Evolutionary conservation across 2,797 vertebrate species (phyloP), one percentile per base, ranked within the genome.

Genomic region (Microcaecilia unicolor): DNA sequence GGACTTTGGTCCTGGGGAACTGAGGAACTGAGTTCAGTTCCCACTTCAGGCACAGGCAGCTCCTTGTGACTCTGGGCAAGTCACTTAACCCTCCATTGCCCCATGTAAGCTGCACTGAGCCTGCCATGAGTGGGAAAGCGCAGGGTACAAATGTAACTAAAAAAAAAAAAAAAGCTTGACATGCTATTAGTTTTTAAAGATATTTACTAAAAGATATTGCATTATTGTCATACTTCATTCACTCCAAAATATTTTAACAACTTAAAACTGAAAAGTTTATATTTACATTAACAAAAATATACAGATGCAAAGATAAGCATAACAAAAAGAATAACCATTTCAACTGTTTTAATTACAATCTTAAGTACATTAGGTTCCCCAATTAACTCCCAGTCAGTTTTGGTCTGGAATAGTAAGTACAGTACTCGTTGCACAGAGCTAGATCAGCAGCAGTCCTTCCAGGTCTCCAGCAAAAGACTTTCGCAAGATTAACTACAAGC

Each of bases 181-280:
- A 47, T 51, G 42, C 65, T 67, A 61, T 70, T 69, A 64, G 53
- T 54, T 50, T 63, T 64, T 40, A 49, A 22, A 50, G 23, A 35
- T 68, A 64, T 66, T 76, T 76, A 69, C 51, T 72, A 60, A 49
- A 67, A 71, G 41, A 64, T 66, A 67, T 74, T 74, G 64, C 67
- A 69, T 55, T 36, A 51, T n/a, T n/a, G 37, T 51, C 50, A 70
- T 53, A 43, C 41, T 28, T 33, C 48, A 44, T 52, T 36, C 48
- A 48, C 42, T 56, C 31, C 46, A n/a, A n/a, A 48, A 26, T 30
- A 31, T 29, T 41, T 49, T 46, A 60, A 60, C 36, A 55, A 9
- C 14, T 53, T 51, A 64, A 51, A 52, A n/a, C n/a, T n/a, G 39
- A 48, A 55, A 14, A 36, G 25, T 37, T 34, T 66, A 37, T 66